Evolutionary conservation across 2,888 invertebrate genomes (phyloP), one percentile per base, ranked within the genome.

Genomic region (Exephanes ischioxanthus): DNA sequence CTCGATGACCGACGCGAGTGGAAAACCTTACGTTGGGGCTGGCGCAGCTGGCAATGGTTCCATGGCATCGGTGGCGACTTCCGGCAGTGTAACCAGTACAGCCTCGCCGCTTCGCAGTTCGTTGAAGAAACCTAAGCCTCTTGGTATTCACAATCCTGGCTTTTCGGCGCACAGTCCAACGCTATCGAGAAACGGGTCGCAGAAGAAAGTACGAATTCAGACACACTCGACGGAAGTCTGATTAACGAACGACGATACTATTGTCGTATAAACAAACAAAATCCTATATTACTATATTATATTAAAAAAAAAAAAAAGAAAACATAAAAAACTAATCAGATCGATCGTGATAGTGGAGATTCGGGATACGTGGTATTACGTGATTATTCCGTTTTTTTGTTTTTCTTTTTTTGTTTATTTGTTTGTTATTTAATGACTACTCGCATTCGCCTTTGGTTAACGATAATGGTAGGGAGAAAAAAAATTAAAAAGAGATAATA

Each of bases 221-320:
- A 98, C 98, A 53, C 98, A 98, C 93, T 98, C 98, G 92, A 98
- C 98, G 61, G 98, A 98, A 94, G 98, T 98, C 86, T 98, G 95
- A 94, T 11, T 66, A 71, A 37, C 41, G 30, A 51, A n/a, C 83
- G 58, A 70, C 30, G 77, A 80, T 73, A 77, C 53, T 73, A 77
- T 68, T 72, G 68, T 68, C 77, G 51, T 41, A 66, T n/a, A 51
- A 66, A 76, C 71, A 71, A 67, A 79, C 61, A 33, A 71, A 71
- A 84, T 41, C 66, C 68, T 61, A 33, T 79, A 79, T 61, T 26
- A 76, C 51, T 26, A 30, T 9, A 30, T 85, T 75, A 16, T 30
- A 4, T 6, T 61, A 48, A 16, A 70, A 53, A 70, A 70, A 73
- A 73, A 26, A 70, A 33, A 70, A 26, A 70, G 19, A 70, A 70